Evolutionary conservation across 2,113 vertebrate genomes (phyloP).

Genomic region (Callospermophilus lateralis): DNA sequence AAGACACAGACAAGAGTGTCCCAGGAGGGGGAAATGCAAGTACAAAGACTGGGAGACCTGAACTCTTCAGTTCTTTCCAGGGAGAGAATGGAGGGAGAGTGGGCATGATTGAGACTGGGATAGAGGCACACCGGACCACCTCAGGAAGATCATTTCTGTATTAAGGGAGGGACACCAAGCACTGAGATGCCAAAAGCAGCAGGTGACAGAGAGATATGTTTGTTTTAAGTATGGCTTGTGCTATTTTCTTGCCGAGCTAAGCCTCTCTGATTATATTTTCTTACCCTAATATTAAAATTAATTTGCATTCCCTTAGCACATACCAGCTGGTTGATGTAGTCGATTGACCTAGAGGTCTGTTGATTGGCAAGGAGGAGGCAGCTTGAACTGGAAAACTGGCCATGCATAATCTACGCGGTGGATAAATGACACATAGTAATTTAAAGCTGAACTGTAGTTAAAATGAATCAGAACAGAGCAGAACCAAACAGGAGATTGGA

Average conservation of each 20-base stretch:
- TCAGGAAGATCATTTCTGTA: neutral
- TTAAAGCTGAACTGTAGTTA: neutral
- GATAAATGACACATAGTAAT: neutral
- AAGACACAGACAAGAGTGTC: neutral
- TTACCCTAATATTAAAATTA: constrained; percentile 45
- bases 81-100: neutral
- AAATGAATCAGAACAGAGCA: constrained; percentile 12
- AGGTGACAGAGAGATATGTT: neutral
- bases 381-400: constrained; percentile 6
- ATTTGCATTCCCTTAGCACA: constrained; percentile 52
- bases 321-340: constrained; percentile 34
- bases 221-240: neutral
- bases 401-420: neutral
- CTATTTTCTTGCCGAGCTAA: neutral
- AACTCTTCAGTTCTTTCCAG: neutral
- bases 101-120: fast-evolving
- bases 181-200: neutral
- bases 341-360: constrained; percentile 8
- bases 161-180: neutral
- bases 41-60: neutral
- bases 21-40: neutral
- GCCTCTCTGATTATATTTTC: neutral
- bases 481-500: neutral
- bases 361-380: constrained; percentile 52
- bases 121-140: too few species aligned